Evolutionary conservation across 2,113 vertebrate species (phyloP).

Genomic region (Paracanthobrama guichenoti): DNA sequence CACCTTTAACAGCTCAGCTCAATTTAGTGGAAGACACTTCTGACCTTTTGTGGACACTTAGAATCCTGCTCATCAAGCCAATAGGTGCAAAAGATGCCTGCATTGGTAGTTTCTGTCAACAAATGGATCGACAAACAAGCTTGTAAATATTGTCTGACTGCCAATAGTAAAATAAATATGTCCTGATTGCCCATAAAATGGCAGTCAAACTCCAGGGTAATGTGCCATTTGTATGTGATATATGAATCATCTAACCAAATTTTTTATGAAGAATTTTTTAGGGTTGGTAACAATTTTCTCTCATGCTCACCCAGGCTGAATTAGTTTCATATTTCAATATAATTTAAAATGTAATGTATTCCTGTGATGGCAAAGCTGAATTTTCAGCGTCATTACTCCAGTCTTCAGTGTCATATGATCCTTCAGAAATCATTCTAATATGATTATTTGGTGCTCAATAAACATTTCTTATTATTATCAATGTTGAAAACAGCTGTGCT

Average conservation of each 20-base stretch:
- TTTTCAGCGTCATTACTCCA: too few relatives aligned
- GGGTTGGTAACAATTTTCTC: too few relatives aligned
- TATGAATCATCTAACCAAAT: background rate
- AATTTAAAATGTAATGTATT: too few relatives aligned
- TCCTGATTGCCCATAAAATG: background rate
- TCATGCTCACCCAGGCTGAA: too few relatives aligned
- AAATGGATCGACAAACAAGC: background rate
- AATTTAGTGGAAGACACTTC: constrained; percentile 30
- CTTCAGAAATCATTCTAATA: too few relatives aligned
- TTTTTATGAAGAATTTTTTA: background rate
- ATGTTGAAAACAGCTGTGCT: too few relatives aligned
- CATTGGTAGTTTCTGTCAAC: background rate
- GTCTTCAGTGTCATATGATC: too few relatives aligned
- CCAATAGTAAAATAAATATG: background rate
- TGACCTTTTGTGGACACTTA: constrained; percentile 45
- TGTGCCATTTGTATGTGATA: too few relatives aligned
- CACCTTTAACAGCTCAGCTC: constrained; percentile 36
- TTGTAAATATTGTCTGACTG: constrained; percentile 16
- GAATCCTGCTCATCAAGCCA: background rate
- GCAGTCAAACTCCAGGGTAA: background rate
- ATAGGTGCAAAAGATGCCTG: constrained; percentile 9
- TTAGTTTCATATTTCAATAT: too few relatives aligned
- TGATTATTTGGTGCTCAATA: too few relatives aligned
- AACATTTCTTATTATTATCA: too few relatives aligned
- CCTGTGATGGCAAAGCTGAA: too few relatives aligned